Evolutionary conservation across 2,797 vertebrate species (phyloP), one percentile per base, ranked within the genome.

Genomic region (Lates japonicus): DNA sequence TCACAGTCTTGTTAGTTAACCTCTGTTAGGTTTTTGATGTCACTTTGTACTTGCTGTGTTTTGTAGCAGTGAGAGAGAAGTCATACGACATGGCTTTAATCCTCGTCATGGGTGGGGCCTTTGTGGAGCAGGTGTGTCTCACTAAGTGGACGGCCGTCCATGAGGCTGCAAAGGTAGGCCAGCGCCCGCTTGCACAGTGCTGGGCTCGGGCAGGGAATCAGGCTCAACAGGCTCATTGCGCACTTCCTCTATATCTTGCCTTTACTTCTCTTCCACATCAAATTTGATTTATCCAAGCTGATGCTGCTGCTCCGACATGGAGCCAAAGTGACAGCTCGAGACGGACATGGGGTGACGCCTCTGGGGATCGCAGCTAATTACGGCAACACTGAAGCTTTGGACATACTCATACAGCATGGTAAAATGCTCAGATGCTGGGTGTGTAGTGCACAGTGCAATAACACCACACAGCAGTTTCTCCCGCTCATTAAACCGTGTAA

Each of bases 141-240:
- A 95, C 90, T 44, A 95, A 90, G 51, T 97, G 96, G 97, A 97
- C 95, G 0, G 96, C 96, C n/a, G 93, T 93, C 61, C 97, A 97
- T 0, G 97, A 98, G 92, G 97, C 97, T n/a, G 96, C 96, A 25
- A 97, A 97, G 89, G 95, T n/a, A n/a, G n/a, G n/a, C n/a, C n/a
- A n/a, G n/a, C n/a, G n/a, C n/a, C n/a, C n/a, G n/a, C n/a, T n/a
- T n/a, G n/a, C n/a, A n/a, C n/a, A n/a, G n/a, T n/a, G n/a, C n/a
- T n/a, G n/a, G n/a, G n/a, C n/a, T n/a, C n/a, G n/a, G n/a, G n/a
- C n/a, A n/a, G 0, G 11, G 1, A 58, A 46, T 37, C 20, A 12
- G 0, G 1, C 12, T 46, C 20, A 52, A 25, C n/a, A n/a, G n/a
- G n/a, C n/a, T n/a, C n/a, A n/a, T n/a, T n/a, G n/a, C n/a, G n/a